phyloP scores from a whole-genome alignment of 2,797 vertebrate species.

The Enoplosus armatus region DNA sequence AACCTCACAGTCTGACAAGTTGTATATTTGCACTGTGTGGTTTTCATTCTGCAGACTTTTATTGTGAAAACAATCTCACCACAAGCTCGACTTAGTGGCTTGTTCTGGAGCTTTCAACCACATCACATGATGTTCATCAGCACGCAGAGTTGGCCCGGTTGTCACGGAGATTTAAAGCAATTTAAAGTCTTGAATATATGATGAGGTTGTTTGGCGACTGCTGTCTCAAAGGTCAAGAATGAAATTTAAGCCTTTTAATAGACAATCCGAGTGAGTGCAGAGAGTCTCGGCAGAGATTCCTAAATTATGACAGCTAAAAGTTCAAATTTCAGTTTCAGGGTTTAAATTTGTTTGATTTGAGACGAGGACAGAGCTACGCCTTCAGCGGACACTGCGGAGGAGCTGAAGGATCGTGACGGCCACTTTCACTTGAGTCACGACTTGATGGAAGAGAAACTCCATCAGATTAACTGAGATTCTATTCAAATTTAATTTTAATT shows the following conservation, averaged over 20 bases:
- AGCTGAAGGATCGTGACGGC: no score
- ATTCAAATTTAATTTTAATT: no score
- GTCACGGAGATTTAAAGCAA: no score
- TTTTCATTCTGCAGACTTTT: not conserved
- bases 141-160: not conserved
- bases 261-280: not conserved
- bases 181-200: no score
- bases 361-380: no score
- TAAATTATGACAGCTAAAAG: not conserved
- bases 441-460: not conserved
- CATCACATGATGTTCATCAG: not conserved
- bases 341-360: no score
- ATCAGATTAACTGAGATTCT: not conserved
- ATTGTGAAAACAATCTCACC: not conserved
- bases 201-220: not conserved
- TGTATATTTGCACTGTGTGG: not conserved
- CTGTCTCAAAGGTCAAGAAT: not conserved
- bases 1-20: not conserved
- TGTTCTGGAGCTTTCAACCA: not conserved
- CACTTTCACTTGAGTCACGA: not conserved
- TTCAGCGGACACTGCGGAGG: no score
- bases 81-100: no score
- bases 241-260: no score
- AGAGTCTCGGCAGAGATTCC: not conserved
- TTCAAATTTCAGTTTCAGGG: no score